Evolutionary conservation across 2,113 vertebrate species (phyloP).

Genomic region (Meles meles): DNA sequence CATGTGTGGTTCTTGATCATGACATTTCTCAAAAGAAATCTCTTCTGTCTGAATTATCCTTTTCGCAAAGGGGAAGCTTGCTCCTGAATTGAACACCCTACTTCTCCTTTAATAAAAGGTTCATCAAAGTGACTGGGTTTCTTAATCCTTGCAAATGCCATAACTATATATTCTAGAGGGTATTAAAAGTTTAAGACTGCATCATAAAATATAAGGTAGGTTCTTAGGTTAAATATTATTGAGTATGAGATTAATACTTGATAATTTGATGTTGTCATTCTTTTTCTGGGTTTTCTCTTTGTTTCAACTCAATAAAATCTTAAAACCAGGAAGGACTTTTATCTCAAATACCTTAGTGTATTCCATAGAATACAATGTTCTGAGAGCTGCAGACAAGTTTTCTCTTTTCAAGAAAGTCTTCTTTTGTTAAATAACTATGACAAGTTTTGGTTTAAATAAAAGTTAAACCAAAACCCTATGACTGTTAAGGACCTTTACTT

Average conservation of each 20-base stretch:
- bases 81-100: background rate
- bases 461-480: background rate
- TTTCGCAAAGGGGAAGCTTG: background rate
- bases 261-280: background rate
- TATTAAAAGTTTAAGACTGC: background rate
- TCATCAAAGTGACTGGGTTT: background rate
- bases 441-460: background rate
- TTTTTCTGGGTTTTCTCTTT: background rate
- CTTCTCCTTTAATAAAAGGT: background rate
- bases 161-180: background rate
- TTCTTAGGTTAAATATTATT: background rate
- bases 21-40: background rate
- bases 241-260: background rate
- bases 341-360: too few relatives aligned
- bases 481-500: background rate
- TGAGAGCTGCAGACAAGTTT: background rate
- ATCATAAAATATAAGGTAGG: background rate
- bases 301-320: background rate
- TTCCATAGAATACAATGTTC: background rate
- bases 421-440: background rate
- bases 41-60: background rate
- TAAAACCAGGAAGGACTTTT: background rate
- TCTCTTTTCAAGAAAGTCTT: background rate
- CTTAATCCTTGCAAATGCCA: background rate
- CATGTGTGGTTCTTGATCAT: background rate